Evolutionary conservation across 2,113 vertebrate genomes (phyloP), one percentile per base, ranked within the genome.

Genomic region (Trogon surrucura): DNA sequence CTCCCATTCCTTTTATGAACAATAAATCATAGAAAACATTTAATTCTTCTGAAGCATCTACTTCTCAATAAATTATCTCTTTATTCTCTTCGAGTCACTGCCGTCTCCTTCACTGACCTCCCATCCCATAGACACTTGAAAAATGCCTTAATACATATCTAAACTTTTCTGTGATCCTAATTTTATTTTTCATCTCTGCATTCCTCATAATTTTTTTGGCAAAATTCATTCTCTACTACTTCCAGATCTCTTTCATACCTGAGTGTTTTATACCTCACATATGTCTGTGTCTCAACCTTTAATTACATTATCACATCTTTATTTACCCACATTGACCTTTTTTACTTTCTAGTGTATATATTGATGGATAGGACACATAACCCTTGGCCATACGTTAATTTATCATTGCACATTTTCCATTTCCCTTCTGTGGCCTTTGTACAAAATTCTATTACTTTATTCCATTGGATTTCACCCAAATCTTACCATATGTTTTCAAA

Each of bases 391-490:
- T 93, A 95, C 67, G 86, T 95, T 97, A 95, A 96, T 97, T 96
- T 97, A 94, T 94, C 86, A 91, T 90, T 56, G 64, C 85, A 94
- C 93, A 94, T 94, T 97, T 97, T 96, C 91, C 58, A 97, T 96
- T 97, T 96, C 88, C 88, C 44, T 92, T 96, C 80, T 95, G 89
- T 90, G 91, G 86, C 85, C 91, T 96, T 95, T 96, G 86, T 79
- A 95, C 74, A 93, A 92, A 95, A 96, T 97, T 95, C 94, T 94
- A 96, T 97, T 97, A 96, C 81, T 97, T 97, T 96, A 96, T 93
- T 88, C 66, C 34, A 30, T 88, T 96, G 95, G 89, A 89, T 95
- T 89, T 88, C 56, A 67, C 81, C 91, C 84, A 93, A 74, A 23
- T 81, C 80, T 95, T 97, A 95, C 95, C 96, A 96, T 96, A 97